Percentiles rank a stretch among this genome's conserved stretches.
Evolutionary conservation across 1,140 invertebrate genomes (phyloP).

Genomic region (Brachionus rotundiformis): DNA sequence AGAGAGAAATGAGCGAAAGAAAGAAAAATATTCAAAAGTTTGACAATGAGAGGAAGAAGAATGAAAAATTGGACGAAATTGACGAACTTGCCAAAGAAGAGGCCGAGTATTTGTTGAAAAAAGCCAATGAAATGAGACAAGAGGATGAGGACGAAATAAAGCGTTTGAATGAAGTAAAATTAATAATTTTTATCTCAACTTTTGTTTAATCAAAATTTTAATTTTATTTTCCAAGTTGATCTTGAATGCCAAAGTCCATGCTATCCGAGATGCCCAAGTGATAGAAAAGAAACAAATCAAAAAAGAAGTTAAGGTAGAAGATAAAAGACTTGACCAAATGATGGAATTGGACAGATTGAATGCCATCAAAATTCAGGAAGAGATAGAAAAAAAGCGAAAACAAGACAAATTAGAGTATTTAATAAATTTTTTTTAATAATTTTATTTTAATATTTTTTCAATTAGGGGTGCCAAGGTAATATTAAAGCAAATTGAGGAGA

Average conservation of each 20-base stretch:
- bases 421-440: not conserved
- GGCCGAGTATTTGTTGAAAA: constrained; percentile 60
- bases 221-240: constrained; percentile 59
- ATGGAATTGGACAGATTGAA: constrained; percentile 65
- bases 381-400: constrained; percentile 61
- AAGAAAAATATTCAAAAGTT: constrained; percentile 62
- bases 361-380: constrained; percentile 62
- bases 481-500: constrained; percentile 43
- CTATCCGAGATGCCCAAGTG: constrained; percentile 64
- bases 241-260: constrained; percentile 64
- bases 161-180: constrained; percentile 62
- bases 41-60: constrained; percentile 60
- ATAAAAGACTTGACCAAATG: constrained; percentile 63
- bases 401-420: constrained; percentile 55
- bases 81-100: constrained; percentile 63
- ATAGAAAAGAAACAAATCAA: constrained; percentile 62
- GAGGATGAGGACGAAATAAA: constrained; percentile 66
- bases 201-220: no score
- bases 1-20: constrained; percentile 58
- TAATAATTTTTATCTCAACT: not conserved
- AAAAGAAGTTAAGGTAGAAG: constrained; percentile 61
- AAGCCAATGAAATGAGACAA: constrained; percentile 62
- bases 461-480: constrained; percentile 39
- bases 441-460: not conserved
- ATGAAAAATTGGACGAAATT: constrained; percentile 62